These are phyloP conservation scores for Ooceraea biroi DNA, from an alignment of 1,140 invertebrate genomes.

Conservation along the genomic window DNA sequence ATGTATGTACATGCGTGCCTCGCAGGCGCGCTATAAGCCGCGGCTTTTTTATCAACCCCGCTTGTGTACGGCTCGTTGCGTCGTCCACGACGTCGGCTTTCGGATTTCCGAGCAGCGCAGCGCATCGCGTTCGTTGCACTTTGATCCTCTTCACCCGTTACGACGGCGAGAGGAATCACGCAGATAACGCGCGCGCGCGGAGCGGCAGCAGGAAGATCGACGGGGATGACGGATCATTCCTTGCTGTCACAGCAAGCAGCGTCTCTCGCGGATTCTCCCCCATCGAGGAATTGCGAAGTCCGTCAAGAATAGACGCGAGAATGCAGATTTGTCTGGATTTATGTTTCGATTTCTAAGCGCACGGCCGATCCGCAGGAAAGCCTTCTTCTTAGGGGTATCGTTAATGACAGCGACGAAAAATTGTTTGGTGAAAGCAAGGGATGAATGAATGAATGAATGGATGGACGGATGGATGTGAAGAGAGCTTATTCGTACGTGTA, in stretches of 20 bases:
- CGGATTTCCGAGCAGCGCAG: conserved; percentile 74
- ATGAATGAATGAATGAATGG: no score
- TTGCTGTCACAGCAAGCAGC: conserved; percentile 6
- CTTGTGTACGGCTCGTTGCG: conserved; percentile 29
- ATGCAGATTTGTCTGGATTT: conserved; percentile 37
- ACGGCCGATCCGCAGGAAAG: no score
- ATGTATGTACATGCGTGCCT: conserved; percentile 63
- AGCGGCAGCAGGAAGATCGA: conserved; percentile 13
- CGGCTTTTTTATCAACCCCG: conserved; percentile 81
- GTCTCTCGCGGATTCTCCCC: conserved; percentile 51
- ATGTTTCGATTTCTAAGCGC: background rate
- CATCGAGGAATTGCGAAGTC: conserved; percentile 32
- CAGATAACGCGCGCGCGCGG: conserved; percentile 50
- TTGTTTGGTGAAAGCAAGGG: no score
- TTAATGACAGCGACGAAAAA: no score
- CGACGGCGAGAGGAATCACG: conserved; percentile 48
- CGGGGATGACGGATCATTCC: conserved; percentile 36
- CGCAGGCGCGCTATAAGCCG: conserved; percentile 74
- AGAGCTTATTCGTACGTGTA: no score
- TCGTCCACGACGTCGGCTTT: conserved; percentile 66
- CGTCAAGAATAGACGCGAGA: conserved; percentile 24
- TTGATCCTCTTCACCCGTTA: conserved; percentile 68
- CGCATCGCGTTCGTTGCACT: conserved; percentile 79
- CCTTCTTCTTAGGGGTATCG: background rate
- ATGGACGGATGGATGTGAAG: no score